phyloP scores from a whole-genome alignment of 2,113 vertebrate species.

The Agelaius tricolor region DNA sequence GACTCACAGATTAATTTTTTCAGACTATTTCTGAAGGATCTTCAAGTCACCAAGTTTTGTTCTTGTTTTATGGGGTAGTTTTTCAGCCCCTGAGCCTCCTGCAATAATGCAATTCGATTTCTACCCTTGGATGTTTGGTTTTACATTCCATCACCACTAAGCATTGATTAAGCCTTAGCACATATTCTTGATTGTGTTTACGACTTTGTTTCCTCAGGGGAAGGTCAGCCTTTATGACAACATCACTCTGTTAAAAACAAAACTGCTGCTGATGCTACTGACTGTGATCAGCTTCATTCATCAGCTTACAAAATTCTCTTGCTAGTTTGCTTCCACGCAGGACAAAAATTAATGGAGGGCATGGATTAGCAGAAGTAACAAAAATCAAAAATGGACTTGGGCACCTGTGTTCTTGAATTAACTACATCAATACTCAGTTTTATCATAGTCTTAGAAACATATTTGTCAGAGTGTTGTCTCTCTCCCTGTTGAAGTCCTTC shows the following conservation, averaged over 20 bases:
- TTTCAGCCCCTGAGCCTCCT: slow-evolving; percentile 58
- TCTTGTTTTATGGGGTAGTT: slow-evolving; percentile 61
- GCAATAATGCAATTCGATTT: slow-evolving; percentile 61
- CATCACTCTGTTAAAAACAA: slow-evolving; percentile 25
- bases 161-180: slow-evolving; percentile 67
- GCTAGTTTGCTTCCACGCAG: neutral
- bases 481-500: neutral
- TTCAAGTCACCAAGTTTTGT: slow-evolving; percentile 58
- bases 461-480: neutral
- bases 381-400: neutral
- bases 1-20: neutral
- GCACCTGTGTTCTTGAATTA: neutral
- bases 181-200: slow-evolving; percentile 11
- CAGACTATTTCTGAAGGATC: slow-evolving; percentile 40
- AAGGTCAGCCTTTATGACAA: slow-evolving; percentile 65
- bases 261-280: neutral
- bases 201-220: slow-evolving; percentile 52
- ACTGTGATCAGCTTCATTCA: neutral
- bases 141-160: slow-evolving; percentile 59
- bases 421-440: neutral
- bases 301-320: neutral
- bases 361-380: neutral
- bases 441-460: neutral
- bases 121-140: slow-evolving; percentile 64
- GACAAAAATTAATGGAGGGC: neutral